Base-by-base conservation (phyloP, 2,113 vertebrate species). In the Anhinga rufa region DNA sequence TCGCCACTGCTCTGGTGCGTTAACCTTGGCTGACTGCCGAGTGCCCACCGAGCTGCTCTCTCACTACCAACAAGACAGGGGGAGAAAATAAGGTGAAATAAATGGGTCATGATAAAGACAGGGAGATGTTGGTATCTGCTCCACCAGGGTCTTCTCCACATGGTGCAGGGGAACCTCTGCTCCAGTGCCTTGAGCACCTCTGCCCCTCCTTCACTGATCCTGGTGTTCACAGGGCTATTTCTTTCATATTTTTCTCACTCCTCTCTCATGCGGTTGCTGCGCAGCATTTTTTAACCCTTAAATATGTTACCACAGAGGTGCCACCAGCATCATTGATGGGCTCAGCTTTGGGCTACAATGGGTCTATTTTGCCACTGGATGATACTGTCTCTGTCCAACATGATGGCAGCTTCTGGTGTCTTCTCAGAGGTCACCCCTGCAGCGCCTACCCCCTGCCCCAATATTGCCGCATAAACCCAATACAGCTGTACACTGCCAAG, bases 381-480 rank as follows among this genome's bases (percentile, higher is more conserved):
- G 40, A 65, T 51, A 74, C 17, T 66, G 36, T 3, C 51, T 46
- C 13, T 34, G 17, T 31, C 40, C 2, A 2, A 32, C 19, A 8
- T 16, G 28, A 26, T 32, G 46, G 17, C 38, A 72, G 6, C n/a
- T 71, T 26, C 55, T 85, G 21, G 21, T 66, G 42, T 61, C 54
- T 60, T 55, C 71, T 80, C n/a, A 36, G 26, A 42, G 22, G 12
- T 22, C 24, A 28, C 9, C 38, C 24, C 9, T n/a, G 29, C 40
- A 85, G 48, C 16, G 5, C 49, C 32, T 4, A 2, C 8, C 4
- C 17, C 4, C 7, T 24, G 19, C 7, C 10, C 7, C 5, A 5
- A 7, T 48, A 26, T 60, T 61, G 49, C 36, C 28, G 9, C 20
- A 10, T 44, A 68, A 49, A 32, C 26, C 22, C 10, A 19, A 3